Base-by-base conservation (phyloP, 2,113 vertebrate genomes). In the Plestiodon gilberti region DNA sequence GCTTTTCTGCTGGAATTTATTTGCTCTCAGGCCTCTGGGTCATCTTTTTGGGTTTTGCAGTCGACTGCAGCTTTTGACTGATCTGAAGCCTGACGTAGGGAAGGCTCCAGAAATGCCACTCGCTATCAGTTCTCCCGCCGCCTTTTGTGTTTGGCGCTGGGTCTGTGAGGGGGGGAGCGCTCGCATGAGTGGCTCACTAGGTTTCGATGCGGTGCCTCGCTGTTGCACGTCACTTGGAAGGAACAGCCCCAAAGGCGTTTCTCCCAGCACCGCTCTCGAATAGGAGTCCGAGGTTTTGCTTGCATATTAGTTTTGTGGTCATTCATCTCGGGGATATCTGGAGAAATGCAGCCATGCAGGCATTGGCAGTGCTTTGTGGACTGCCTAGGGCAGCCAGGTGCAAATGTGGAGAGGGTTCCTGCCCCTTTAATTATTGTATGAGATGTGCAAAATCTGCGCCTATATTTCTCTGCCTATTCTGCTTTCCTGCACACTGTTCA, bases 1-100 rank as follows among this genome's bases (percentile, higher is more conserved):
- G 38, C n/a, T 91, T 38, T 83, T 88, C 89, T 73, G 35, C 65
- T 1, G 4, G 88, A 78, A 78, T 91, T 89, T 73, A 76, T 35
- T 30, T 57, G 40, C 55, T 77, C 35, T 43, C 9, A 40, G 48
- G 30, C 71, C 82, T 61, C 75, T n/a, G 48, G 85, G 73, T 25
- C 0, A 0, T 3, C 28, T 69, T n/a, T n/a, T n/a, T 67, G 48
- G 83, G 43, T 74, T 70, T 70, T 55, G 48, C 55, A 0, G 73
- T 70, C 28, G 69, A 74, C 74, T 76, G 3, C 0, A 14, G 73
- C 81, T 57, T 57, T 80, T 88, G 61, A 35, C 80, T 2, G 75
- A 62, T 20, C 23, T 28, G 11, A 35, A 30, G 18, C 15, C 9
- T 3, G 61, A 40, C 61, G 1, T 9, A 40, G n/a, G 20, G 6